Base-by-base conservation (phyloP, 2,797 vertebrate species). In the Clarias fuscus region DNA sequence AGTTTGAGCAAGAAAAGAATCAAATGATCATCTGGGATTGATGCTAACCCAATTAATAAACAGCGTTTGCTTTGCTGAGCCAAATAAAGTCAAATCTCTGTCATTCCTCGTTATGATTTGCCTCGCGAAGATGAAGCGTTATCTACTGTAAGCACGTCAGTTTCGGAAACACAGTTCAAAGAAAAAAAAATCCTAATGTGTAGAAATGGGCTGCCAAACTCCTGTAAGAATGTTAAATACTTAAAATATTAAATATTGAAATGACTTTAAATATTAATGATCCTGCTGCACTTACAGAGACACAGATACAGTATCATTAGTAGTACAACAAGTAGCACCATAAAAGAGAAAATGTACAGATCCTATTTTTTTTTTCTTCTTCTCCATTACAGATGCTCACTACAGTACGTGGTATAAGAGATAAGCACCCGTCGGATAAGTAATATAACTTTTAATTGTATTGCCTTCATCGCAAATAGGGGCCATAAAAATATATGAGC, bases 1-100 rank as follows among this genome's bases (percentile, higher is more conserved):
- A 89, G 87, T 85, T 84, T 88, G 83, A 89, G 91, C 33, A 64
- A 80, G 64, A 40, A 80, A 62, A n/a, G 3, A 40, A 80, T 80
- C 59, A n/a, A 62, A 80, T 17, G 14, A 80, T 80, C 77, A 64
- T 80, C 13, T n/a, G 59, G 22, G 58, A 80, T 89, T 91, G 91
- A 92, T 92, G 93, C 91, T 91, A 86, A 91, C 86, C 65, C 85
- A 88, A 53, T 79, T 76, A 40, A 37, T 37, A 37, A 37, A 43
- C 59, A 17, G 22, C 70, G 87, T 89, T 83, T 90, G 87, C 53
- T 86, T 67, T 83, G 84, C 27, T 90, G 48, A 79, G 88, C 83
- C 87, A 91, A 92, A 93, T 91, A 93, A 92, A 93, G 91, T 86
- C 27, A 5, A 77, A 37, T 91, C 89, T 92, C 92, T 93, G 90